These are phyloP conservation scores for Drosophila diplacantha DNA, from an alignment of 2,888 invertebrate genomes.

Conservation along the genomic window DNA sequence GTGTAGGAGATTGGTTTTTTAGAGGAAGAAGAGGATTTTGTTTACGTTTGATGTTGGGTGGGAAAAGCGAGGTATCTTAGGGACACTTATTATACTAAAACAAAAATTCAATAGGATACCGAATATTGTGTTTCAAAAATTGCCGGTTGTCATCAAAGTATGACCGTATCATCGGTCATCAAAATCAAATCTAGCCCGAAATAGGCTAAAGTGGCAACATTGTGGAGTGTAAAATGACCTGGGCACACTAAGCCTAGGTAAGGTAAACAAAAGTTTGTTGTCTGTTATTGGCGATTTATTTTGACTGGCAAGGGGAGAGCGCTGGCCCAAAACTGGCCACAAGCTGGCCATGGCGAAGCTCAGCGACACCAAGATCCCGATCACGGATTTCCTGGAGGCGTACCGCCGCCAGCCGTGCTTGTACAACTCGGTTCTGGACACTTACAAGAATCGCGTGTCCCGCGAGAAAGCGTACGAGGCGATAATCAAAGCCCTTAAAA, in stretches of 20 bases:
- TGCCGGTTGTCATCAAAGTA: too few species aligned
- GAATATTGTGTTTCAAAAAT: too few species aligned
- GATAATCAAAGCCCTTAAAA: slow-evolving; percentile 70
- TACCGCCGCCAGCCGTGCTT: slow-evolving; percentile 74
- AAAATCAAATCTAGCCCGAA: neutral
- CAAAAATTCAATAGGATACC: too few species aligned
- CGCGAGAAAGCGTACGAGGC: slow-evolving; percentile 69
- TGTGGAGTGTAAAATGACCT: neutral
- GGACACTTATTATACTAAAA: too few species aligned
- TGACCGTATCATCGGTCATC: too few species aligned
- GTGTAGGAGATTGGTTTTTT: too few species aligned
- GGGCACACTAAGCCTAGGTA: slow-evolving; percentile 4
- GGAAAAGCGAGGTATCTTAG: too few species aligned
- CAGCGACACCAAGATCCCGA: slow-evolving; percentile 68
- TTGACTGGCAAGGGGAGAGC: slow-evolving; percentile 5
- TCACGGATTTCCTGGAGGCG: slow-evolving; percentile 70
- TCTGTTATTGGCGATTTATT: slow-evolving; percentile 4
- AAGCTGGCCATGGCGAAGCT: slow-evolving; percentile 61
- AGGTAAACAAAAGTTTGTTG: slow-evolving; percentile 23
- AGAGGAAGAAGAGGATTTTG: too few species aligned
- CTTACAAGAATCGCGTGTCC: slow-evolving; percentile 71
- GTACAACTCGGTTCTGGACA: slow-evolving; percentile 69
- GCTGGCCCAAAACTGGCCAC: slow-evolving; percentile 1
- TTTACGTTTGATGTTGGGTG: too few species aligned
- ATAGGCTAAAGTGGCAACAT: neutral